Conservation (phyloP, 2,888 invertebrate species). For the Keiferia lycopersicella region DNA sequence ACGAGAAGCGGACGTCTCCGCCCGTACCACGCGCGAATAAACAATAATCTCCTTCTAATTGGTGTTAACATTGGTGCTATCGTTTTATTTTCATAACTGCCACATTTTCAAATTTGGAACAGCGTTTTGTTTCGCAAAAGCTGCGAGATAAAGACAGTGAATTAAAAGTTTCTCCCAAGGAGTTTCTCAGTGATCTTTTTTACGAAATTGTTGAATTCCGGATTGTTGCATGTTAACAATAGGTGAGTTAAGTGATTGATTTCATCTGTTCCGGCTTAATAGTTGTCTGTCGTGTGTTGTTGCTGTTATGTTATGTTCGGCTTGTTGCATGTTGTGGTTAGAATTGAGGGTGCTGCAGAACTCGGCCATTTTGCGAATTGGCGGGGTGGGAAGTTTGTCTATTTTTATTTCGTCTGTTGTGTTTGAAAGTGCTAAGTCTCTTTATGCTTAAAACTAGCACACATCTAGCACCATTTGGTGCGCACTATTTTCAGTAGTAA, state of each 20-base stretch:
- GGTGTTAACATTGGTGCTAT: conserved; percentile 52
- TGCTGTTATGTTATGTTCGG: conserved; percentile 22
- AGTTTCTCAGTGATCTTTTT: conserved; percentile 48
- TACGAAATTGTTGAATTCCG: conserved; percentile 58
- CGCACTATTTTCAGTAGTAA: background rate
- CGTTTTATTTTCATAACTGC: conserved; percentile 29
- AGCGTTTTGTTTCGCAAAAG: conserved; percentile 40
- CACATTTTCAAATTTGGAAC: conserved; percentile 26
- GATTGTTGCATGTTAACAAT: conserved; percentile 56
- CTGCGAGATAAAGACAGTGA: conserved; percentile 61
- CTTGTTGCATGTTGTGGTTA: conserved; percentile 24
- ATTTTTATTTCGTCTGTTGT: background rate
- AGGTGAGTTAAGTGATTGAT: conserved; percentile 29
- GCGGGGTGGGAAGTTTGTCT: conserved; percentile 5
- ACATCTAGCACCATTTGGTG: too few relatives aligned
- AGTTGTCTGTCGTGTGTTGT: conserved; percentile 41
- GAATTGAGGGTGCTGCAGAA: conserved; percentile 5
- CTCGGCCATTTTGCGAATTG: conserved; percentile 23
- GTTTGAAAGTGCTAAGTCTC: background rate
- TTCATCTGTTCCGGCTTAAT: conserved; percentile 33
- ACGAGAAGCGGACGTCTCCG: conserved; percentile 45
- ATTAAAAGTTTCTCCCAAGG: conserved; percentile 50
- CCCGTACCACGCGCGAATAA: background rate
- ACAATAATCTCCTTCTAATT: conserved; percentile 48
- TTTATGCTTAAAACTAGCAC: background rate